These are phyloP conservation scores for Periophthalmodon schlosseri DNA, from an alignment of 2,113 vertebrate genomes.

Conservation along the genomic window DNA sequence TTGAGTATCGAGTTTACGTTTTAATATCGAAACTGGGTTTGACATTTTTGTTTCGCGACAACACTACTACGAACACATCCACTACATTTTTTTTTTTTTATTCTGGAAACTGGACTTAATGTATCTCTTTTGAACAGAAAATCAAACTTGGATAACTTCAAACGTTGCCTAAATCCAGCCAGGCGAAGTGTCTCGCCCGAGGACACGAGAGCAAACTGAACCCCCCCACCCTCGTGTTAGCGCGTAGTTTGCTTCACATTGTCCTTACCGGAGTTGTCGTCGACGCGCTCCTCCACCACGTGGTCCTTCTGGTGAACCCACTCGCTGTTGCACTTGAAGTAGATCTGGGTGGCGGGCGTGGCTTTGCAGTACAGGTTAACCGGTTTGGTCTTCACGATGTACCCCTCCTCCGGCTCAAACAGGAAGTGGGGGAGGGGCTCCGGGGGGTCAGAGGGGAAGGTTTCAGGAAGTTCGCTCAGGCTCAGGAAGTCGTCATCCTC, in stretches of 20 bases:
- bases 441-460: slow-evolving; percentile 93
- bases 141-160: too few relatives aligned
- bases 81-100: too few relatives aligned
- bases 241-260: neutral
- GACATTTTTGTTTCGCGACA: too few relatives aligned
- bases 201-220: neutral
- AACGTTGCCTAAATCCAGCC: too few relatives aligned
- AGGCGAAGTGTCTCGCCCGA: neutral
- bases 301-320: slow-evolving; percentile 99
- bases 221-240: too few relatives aligned
- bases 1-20: too few relatives aligned
- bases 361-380: slow-evolving; percentile 96
- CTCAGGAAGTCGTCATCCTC: slow-evolving; percentile 92
- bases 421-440: slow-evolving; percentile 95
- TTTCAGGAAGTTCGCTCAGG: slow-evolving; percentile 94
- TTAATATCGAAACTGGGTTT: too few relatives aligned
- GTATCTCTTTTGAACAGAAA: too few relatives aligned
- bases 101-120: too few relatives aligned
- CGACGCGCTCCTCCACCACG: slow-evolving; percentile 89
- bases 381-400: slow-evolving; percentile 94
- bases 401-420: slow-evolving; percentile 92
- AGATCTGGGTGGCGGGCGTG: slow-evolving; percentile 94
- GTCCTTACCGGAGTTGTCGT: slow-evolving; percentile 88
- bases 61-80: too few relatives aligned
- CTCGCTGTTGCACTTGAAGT: slow-evolving; percentile 98